Base-by-base conservation (phyloP, 2,113 vertebrate genomes). In the Cathartes aura region DNA sequence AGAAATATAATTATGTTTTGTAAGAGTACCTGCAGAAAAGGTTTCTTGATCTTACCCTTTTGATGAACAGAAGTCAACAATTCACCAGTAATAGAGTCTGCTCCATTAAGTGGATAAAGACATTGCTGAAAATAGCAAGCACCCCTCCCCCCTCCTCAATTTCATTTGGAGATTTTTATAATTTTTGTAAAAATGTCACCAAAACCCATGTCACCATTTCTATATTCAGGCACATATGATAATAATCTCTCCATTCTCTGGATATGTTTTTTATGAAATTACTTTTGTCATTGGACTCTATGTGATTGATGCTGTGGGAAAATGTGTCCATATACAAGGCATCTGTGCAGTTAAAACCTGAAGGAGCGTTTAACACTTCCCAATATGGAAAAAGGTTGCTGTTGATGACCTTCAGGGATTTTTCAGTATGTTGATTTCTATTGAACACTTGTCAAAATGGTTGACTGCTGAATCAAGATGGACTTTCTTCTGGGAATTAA, bases 111-210 rank as follows among this genome's bases (percentile, higher is more conserved):
- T 22, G 45, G 30, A 48, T 16, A 75, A 56, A 67, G 23, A 60
- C 11, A 71, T 24, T 48, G 22, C 10, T 55, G 36, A 72, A 48
- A 82, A 47, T 43, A 66, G 2, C 11, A 71, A 71, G 8, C 18
- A 50, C 9, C 8, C 3, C 22, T 5, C 45, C 7, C 11, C 3
- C 13, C 7, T 3, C 34, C 14, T 9, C 52, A 45, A 2, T 50
- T 84, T 62, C 5, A 38, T 56, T 21, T 40, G 40, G 10, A 74
- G 8, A 19, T 42, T 68, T 73, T 27, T 36, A 42, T 26, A 38
- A 26, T 68, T 43, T 84, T 56, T 62, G 23, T 34, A n/a, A 56
- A 83, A 45, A n/a, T 29, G 9, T 26, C 2, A 6, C 27, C 53
- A 74, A 89, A 55, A 14, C 9, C 40, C 38, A 34, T 36, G 53